Percentiles rank a stretch among this genome's conserved stretches.
These are phyloP conservation scores for Diorhabda elongata DNA, from an alignment of 1,140 invertebrate species.

Conservation along the genomic window DNA sequence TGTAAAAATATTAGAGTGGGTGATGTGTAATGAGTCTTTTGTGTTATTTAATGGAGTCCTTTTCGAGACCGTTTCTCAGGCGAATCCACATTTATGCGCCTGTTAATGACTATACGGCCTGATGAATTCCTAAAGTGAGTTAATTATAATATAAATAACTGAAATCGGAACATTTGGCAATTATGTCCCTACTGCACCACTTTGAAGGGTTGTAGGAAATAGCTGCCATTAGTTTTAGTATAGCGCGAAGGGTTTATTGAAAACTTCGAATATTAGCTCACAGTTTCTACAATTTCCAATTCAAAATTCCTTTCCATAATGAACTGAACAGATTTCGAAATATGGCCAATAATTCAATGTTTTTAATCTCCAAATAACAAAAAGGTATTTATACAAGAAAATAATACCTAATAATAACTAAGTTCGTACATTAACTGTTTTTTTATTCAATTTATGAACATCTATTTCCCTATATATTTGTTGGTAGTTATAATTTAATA, in stretches of 20 bases:
- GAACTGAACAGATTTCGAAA: too few relatives aligned
- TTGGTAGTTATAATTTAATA: too few relatives aligned
- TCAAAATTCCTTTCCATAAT: too few relatives aligned
- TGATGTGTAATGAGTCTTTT: not conserved
- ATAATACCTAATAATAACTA: too few relatives aligned
- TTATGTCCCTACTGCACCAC: conserved; percentile 1
- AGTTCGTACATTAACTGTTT: too few relatives aligned
- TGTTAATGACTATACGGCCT: conserved; percentile 11
- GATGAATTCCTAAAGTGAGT: conserved; percentile 6
- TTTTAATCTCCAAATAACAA: too few relatives aligned
- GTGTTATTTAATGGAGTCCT: conserved; percentile 2
- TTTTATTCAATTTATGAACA: too few relatives aligned
- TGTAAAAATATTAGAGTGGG: not conserved
- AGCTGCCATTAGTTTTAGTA: not conserved
- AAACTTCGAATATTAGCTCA: not conserved
- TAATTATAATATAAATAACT: conserved; percentile 12
- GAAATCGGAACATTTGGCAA: conserved; percentile 10
- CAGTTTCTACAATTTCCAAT: too few relatives aligned
- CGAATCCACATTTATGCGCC: conserved; percentile 1
- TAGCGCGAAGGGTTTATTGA: not conserved
- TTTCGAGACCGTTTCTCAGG: not conserved
- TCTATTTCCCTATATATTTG: too few relatives aligned
- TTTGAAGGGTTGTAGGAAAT: not conserved
- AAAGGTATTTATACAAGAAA: too few relatives aligned
- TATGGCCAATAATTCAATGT: too few relatives aligned